These are phyloP conservation scores for Elysia crispata DNA, from an alignment of 2,888 invertebrate species.

Conservation along the genomic window DNA sequence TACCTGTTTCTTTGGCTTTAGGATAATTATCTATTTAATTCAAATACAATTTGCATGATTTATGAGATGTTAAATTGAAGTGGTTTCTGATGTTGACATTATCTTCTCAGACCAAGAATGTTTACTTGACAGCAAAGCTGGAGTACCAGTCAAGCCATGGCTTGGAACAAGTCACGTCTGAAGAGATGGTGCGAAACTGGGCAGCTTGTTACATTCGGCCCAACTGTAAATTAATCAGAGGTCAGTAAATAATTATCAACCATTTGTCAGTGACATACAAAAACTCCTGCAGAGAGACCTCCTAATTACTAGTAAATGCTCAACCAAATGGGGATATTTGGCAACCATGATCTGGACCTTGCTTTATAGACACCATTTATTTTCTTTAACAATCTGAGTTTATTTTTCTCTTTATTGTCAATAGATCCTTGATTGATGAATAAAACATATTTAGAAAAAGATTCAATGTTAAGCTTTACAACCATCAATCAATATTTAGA, in stretches of 20 bases:
- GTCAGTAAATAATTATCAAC: constrained; percentile 54
- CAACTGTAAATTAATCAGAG: constrained; percentile 64
- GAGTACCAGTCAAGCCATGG: constrained; percentile 70
- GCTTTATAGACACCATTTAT: too few relatives aligned
- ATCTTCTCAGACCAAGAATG: constrained; percentile 53
- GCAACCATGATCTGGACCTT: too few relatives aligned
- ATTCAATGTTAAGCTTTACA: too few relatives aligned
- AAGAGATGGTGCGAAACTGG: constrained; percentile 65
- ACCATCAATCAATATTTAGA: too few relatives aligned
- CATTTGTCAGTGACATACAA: neutral
- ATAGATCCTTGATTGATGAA: too few relatives aligned
- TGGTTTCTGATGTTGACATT: neutral
- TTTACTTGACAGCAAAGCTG: constrained; percentile 66
- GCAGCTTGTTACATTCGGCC: constrained; percentile 65
- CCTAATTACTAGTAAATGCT: too few relatives aligned
- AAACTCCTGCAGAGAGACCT: neutral
- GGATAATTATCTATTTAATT: too few relatives aligned
- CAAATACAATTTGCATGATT: neutral
- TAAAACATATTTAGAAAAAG: too few relatives aligned
- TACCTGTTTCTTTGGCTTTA: too few relatives aligned
- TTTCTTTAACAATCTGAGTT: too few relatives aligned
- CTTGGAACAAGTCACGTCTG: constrained; percentile 63
- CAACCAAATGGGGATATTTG: too few relatives aligned
- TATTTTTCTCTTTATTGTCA: too few relatives aligned
- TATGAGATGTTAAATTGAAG: neutral